Percentiles rank a stretch among this genome's conserved stretches.
Evolutionary conservation across 2,888 invertebrate genomes (phyloP).

Genomic region (Xanthia togata): DNA sequence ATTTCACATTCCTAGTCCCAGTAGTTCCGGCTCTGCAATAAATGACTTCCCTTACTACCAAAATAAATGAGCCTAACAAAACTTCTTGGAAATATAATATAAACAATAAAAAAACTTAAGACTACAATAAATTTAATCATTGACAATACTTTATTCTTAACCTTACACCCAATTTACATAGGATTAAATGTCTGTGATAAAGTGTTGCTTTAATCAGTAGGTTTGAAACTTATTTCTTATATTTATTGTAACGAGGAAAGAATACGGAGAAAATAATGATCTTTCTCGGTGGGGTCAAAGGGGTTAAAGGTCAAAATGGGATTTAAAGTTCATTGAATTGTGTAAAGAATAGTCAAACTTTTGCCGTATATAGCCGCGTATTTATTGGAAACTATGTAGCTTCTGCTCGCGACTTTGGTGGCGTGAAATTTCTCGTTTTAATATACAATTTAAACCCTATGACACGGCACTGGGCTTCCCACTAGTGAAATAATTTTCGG

Average conservation of each 20-base stretch:
- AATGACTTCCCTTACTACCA: conserved; percentile 16
- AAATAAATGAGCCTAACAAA: conserved; percentile 62
- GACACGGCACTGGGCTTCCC: no score
- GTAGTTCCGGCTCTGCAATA: no score
- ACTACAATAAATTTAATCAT: conserved; percentile 68
- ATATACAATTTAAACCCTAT: no score
- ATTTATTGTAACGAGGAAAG: conserved; percentile 45
- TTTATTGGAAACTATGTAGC: not conserved
- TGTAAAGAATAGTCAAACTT: conserved; percentile 28
- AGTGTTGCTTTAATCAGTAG: conserved; percentile 42
- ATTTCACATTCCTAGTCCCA: no score
- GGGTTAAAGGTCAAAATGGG: conserved; percentile 60
- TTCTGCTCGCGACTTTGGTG: not conserved
- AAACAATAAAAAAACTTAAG: conserved; percentile 67
- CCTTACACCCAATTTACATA: conserved; percentile 72
- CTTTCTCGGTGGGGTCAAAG: conserved; percentile 49
- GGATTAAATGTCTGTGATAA: conserved; percentile 62
- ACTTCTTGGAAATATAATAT: conserved; percentile 55
- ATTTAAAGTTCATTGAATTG: conserved; percentile 62
- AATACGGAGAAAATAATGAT: conserved; percentile 46
- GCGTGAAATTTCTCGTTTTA: not conserved
- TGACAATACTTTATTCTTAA: conserved; percentile 70
- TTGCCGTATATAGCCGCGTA: conserved; percentile 7
- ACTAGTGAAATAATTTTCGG: not conserved
- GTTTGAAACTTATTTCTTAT: conserved; percentile 43